phyloP scores from a whole-genome alignment of 2,888 invertebrate species.

The Tetanocera ferruginea region DNA sequence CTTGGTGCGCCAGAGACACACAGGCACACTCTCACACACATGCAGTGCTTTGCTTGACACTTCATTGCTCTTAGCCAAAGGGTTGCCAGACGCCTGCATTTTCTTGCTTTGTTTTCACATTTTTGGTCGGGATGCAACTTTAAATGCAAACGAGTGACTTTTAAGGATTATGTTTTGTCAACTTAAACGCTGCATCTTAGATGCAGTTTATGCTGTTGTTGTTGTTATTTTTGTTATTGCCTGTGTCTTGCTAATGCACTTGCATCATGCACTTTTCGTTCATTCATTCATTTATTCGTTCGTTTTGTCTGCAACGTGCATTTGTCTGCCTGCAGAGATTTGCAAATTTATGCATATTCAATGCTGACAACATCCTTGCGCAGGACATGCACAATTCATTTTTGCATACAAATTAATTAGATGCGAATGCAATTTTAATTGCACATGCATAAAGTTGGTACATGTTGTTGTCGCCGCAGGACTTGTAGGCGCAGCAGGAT shows the following conservation, averaged over 20 bases:
- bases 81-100: background rate
- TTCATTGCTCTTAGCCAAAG: background rate
- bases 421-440: conserved; percentile 69
- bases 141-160: conserved; percentile 39
- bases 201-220: conserved; percentile 27
- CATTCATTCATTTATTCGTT: background rate
- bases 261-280: conserved; percentile 15
- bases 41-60: background rate
- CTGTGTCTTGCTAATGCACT: background rate
- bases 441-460: conserved; percentile 48
- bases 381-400: conserved; percentile 26
- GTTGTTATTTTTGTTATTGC: conserved; percentile 17
- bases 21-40: conserved; percentile 3
- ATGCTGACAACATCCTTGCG: background rate
- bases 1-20: conserved; percentile 40
- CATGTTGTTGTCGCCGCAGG: background rate
- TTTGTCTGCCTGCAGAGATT: conserved; percentile 12
- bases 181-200: conserved; percentile 5
- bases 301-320: conserved; percentile 8
- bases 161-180: conserved; percentile 27
- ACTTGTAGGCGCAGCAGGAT: conserved; percentile 32
- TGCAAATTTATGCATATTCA: conserved; percentile 27
- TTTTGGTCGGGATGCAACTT: background rate
- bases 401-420: conserved; percentile 68
- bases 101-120: background rate